Evolutionary conservation across 1,140 invertebrate genomes (phyloP), one percentile per base, ranked within the genome.

Genomic region (Drosophila athabasca): DNA sequence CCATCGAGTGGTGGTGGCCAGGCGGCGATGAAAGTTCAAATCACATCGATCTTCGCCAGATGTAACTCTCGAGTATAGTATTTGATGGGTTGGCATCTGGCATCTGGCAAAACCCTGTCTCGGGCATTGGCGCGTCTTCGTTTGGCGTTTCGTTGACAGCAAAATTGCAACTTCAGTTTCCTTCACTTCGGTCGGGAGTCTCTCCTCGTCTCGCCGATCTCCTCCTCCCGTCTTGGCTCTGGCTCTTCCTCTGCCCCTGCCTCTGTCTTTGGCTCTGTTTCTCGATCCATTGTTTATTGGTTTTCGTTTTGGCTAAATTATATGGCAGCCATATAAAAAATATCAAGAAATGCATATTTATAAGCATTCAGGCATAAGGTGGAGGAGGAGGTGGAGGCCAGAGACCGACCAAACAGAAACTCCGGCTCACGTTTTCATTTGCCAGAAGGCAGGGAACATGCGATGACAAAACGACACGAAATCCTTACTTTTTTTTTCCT

Each of bases 401-500:
- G 8, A 31, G 31, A 31, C 31, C 35, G 35, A 39, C 35, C 35
- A 13, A 39, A 31, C 54, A 64, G 64, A 76, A 66, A 72, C 57
- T 80, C 60, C 50, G 62, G 74, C 78, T 85, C 82, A 85, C 82
- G 82, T 85, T 85, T 85, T 72, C 82, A 85, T 88, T 88, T 88
- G 70, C 67, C 76, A 52, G 61, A 54, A 74, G 68, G 61, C 22
- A 62, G 45, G 45, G 61, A 81, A 85, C 81, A 88, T 85, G 82
- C 82, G 82, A 85, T 85, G 82, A 85, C 83, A 85, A 85, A 85
- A 85, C 78, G 78, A 85, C 82, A 85, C 82, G 82, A 85, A 87
- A 79, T 85, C 82, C 83, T 19, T 19, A 19, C n/a, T 88, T 85
- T 78, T 71, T 51, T 29, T 50, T 22, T 22, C n/a, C 46, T 22